A percentile compares a stretch with the other conserved stretches of the same genome.
These are phyloP conservation scores for Aphis gossypii DNA, from an alignment of 1,140 invertebrate genomes.

Conservation along the genomic window DNA sequence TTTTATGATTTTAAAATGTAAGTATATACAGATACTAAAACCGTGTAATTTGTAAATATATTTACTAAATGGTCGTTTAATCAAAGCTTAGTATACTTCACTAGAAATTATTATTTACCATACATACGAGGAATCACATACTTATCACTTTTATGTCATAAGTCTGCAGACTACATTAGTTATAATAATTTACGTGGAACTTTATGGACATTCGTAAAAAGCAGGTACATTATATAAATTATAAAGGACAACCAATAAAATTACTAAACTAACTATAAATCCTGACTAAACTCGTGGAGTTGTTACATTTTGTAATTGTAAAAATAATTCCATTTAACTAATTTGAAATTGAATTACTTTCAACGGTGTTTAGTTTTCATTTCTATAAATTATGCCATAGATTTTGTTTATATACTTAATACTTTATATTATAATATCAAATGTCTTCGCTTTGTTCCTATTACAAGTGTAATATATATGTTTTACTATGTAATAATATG, in stretches of 20 bases:
- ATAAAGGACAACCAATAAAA: not conserved
- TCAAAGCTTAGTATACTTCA: not conserved
- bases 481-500: no score
- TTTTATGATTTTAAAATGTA: not conserved
- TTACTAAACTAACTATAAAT: not conserved
- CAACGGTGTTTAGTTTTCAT: not conserved
- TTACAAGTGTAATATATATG: no score
- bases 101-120: not conserved
- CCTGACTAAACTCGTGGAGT: not conserved
- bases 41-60: not conserved
- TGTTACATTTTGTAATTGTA: not conserved
- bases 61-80: not conserved
- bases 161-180: not conserved
- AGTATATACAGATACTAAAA: not conserved
- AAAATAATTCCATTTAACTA: no score
- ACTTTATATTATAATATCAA: no score
- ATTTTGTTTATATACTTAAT: not conserved
- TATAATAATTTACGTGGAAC: not conserved
- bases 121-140: not conserved
- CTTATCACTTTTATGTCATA: not conserved
- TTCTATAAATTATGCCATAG: not conserved
- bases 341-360: no score
- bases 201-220: not conserved
- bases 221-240: not conserved
- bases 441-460: no score